phyloP scores from a whole-genome alignment of 2,797 vertebrate species.

The Tinamus major region DNA sequence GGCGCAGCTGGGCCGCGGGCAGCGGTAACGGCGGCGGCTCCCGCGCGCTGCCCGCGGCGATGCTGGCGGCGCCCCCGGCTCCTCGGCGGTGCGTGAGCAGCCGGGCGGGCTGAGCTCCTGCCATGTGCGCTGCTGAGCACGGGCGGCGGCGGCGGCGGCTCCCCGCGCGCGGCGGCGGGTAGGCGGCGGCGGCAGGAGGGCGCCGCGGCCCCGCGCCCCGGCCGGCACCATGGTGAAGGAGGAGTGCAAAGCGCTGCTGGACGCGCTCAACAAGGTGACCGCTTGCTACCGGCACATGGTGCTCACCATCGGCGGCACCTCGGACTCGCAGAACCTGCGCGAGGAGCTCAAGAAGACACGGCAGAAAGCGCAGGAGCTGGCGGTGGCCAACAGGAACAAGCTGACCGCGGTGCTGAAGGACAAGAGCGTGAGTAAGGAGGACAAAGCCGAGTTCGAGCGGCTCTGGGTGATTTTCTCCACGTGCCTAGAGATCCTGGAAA shows the following conservation, averaged over 20 bases:
- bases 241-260: slow-evolving; percentile 95
- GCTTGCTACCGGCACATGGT: slow-evolving; percentile 96
- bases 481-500: slow-evolving; percentile 95
- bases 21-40: neutral
- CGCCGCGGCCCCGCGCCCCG: neutral
- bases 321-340: slow-evolving; percentile 94
- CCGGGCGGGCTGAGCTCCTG: neutral
- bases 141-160: neutral
- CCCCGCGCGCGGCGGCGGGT: neutral
- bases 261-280: slow-evolving; percentile 93
- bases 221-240: slow-evolving; percentile 88
- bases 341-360: slow-evolving; percentile 94
- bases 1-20: neutral
- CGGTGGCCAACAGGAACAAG: slow-evolving; percentile 87
- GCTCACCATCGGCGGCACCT: slow-evolving; percentile 92
- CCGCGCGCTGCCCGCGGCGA: neutral
- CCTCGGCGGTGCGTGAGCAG: neutral
- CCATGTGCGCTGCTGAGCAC: neutral
- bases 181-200: neutral
- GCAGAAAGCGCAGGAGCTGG: slow-evolving; percentile 94
- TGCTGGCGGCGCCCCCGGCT: neutral
- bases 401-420: slow-evolving; percentile 91
- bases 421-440: slow-evolving; percentile 87
- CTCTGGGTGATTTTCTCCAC: slow-evolving; percentile 97
- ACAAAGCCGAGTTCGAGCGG: slow-evolving; percentile 92